Evolutionary conservation across 2,888 invertebrate genomes (phyloP).

Genomic region (Rhorus exstirpatorius): DNA sequence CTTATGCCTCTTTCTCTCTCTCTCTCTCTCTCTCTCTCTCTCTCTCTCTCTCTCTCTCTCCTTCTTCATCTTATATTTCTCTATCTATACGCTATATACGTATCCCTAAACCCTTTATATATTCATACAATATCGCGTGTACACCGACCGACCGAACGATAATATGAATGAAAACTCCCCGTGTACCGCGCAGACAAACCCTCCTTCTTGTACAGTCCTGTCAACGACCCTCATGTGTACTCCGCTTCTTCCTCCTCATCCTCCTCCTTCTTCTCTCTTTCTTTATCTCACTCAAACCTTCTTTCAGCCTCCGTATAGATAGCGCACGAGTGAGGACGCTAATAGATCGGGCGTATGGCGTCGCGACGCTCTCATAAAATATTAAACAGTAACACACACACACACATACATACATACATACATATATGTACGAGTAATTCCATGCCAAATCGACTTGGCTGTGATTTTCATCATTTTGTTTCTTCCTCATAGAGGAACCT

Average conservation of each 20-base stretch:
- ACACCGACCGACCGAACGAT: conserved; percentile 39
- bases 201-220: conserved; percentile 22
- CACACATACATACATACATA: neutral
- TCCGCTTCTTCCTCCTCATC: neutral
- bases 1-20: conserved; percentile 36
- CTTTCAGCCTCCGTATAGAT: conserved; percentile 18
- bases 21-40: conserved; percentile 14
- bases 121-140: conserved; percentile 50
- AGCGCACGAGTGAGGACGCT: conserved; percentile 9
- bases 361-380: conserved; percentile 44
- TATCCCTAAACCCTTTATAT: conserved; percentile 4
- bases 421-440: conserved; percentile 11
- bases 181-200: conserved; percentile 28
- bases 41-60: conserved; percentile 3
- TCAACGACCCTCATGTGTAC: conserved; percentile 28
- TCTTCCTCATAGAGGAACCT: neutral
- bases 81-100: conserved; percentile 13
- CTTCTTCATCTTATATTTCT: conserved; percentile 29
- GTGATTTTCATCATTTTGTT: neutral
- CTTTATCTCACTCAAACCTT: conserved; percentile 12
- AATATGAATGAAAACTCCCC: conserved; percentile 64
- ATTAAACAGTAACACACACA: conserved; percentile 46
- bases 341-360: conserved; percentile 45
- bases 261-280: neutral
- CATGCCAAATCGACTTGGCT: neutral